Evolutionary conservation across 2,113 vertebrate species (phyloP).

Genomic region (Martes martes): DNA sequence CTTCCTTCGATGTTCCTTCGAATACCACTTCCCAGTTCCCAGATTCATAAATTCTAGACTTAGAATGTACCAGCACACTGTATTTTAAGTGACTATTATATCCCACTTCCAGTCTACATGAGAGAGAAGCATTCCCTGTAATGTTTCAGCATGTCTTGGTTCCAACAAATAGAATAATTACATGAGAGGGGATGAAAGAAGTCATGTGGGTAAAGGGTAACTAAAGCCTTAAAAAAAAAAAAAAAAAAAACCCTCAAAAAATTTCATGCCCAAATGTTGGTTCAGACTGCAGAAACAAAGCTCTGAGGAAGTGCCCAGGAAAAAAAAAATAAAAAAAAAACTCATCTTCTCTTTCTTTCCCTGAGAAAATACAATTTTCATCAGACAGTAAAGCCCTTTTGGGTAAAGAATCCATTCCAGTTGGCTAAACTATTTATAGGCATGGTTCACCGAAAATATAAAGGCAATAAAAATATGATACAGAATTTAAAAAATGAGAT

Average conservation of each 20-base stretch:
- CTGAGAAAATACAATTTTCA: neutral
- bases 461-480: neutral
- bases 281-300: neutral
- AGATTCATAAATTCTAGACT: neutral
- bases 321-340: neutral
- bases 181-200: neutral
- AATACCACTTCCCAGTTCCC: neutral
- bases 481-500: neutral
- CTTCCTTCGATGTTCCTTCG: neutral
- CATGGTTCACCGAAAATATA: neutral
- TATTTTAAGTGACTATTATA: neutral
- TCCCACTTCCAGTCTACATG: neutral
- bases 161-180: conserved; percentile 27
- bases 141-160: neutral
- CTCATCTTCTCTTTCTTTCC: neutral
- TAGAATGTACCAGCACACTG: neutral
- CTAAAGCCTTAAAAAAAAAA: neutral
- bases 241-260: neutral
- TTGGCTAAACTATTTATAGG: neutral
- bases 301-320: neutral
- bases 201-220: neutral
- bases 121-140: neutral
- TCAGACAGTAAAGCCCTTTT: neutral
- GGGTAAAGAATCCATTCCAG: neutral
- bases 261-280: neutral